phyloP scores from a whole-genome alignment of 2,797 vertebrate genomes.

The Catamblyrhynchus diadema region DNA sequence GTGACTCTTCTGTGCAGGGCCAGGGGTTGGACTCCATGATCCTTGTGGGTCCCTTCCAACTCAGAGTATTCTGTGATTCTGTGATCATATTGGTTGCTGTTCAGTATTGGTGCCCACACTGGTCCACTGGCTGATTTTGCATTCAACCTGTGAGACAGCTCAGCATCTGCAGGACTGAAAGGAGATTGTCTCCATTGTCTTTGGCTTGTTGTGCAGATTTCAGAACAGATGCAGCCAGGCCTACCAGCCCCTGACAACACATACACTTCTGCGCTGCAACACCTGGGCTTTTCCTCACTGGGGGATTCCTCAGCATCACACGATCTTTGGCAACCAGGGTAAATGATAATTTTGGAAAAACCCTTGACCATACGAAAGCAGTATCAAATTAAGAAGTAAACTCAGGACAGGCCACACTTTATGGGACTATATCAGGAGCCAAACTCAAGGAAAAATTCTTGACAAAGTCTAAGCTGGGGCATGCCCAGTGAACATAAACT shows the following conservation, averaged over 20 bases:
- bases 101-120: background rate
- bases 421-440: background rate
- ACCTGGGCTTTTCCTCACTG: background rate
- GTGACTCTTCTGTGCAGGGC: background rate
- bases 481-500: background rate
- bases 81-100: no score
- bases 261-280: background rate
- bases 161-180: background rate
- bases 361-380: background rate
- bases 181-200: accelerated
- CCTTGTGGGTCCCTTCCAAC: background rate
- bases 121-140: background rate
- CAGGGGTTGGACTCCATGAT: background rate
- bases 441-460: background rate
- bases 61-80: background rate
- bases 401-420: accelerated
- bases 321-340: background rate
- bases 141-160: background rate
- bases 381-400: background rate
- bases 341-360: background rate
- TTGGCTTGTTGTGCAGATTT: background rate
- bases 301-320: background rate
- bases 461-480: background rate
- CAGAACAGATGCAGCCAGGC: background rate
- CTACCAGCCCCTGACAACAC: background rate